These are phyloP conservation scores for Sebastes nivosus DNA, from an alignment of 2,797 vertebrate species.

Conservation along the genomic window DNA sequence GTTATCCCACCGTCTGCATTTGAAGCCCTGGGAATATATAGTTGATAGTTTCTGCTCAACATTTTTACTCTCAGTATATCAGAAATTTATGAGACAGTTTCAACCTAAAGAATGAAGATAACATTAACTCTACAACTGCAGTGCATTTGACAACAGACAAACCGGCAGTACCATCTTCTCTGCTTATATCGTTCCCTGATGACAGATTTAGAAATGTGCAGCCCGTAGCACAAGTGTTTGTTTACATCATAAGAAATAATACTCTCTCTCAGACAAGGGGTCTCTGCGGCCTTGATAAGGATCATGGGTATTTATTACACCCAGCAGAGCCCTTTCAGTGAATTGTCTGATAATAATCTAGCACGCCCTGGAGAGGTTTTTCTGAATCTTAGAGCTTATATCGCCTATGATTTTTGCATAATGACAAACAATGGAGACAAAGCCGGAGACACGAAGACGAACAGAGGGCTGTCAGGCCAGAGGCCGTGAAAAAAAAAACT, in stretches of 20 bases:
- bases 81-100: not conserved
- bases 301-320: conserved; percentile 73
- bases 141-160: conserved; percentile 6
- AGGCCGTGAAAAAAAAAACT: not conserved
- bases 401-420: conserved; percentile 15
- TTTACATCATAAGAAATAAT: conserved; percentile 69
- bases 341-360: conserved; percentile 58
- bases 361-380: conserved; percentile 21
- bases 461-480: not conserved
- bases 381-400: conserved; percentile 19
- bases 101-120: not conserved
- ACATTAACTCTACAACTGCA: not conserved
- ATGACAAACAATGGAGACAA: conserved; percentile 34
- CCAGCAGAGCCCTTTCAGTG: conserved; percentile 58
- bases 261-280: conserved; percentile 51
- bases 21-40: not conserved
- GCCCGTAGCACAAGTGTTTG: conserved; percentile 61
- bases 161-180: not conserved
- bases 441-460: conserved; percentile 1
- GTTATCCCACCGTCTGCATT: accelerated
- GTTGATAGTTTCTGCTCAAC: not conserved
- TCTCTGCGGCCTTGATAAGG: conserved; percentile 65
- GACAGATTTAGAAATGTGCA: conserved; percentile 56
- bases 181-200: conserved; percentile 55
- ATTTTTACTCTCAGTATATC: not conserved